phyloP scores from a whole-genome alignment of 2,113 vertebrate genomes.

The Aegotheles bennettii region DNA sequence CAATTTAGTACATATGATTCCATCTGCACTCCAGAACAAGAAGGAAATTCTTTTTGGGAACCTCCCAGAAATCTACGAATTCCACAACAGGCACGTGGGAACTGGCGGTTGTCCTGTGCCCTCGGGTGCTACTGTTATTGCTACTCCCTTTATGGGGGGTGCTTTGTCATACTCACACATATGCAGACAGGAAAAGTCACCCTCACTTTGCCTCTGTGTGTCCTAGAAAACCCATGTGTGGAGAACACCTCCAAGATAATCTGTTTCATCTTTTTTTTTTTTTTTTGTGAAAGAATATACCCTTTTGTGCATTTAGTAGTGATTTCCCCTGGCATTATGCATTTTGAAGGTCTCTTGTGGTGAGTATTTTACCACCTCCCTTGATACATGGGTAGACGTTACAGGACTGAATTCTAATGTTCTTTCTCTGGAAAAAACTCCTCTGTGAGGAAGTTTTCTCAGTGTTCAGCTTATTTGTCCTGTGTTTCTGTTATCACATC shows the following conservation, averaged over 20 bases:
- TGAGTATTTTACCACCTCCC: neutral
- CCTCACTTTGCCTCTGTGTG: neutral
- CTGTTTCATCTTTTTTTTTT: neutral
- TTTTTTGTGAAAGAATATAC: neutral
- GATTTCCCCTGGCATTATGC: neutral
- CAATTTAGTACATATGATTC: constrained; percentile 85
- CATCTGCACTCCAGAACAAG: constrained; percentile 84
- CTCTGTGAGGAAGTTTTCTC: neutral
- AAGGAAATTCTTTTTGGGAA: constrained; percentile 93
- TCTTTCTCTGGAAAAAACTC: neutral
- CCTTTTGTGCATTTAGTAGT: neutral
- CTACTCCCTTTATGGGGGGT: neutral
- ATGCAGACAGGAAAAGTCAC: neutral
- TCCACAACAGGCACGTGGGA: constrained; percentile 84
- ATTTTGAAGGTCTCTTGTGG: neutral
- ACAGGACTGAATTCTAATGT: neutral
- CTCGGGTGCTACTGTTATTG: neutral
- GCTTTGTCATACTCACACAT: neutral
- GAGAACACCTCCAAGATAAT: neutral
- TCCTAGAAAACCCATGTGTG: neutral
- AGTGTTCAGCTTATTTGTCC: neutral
- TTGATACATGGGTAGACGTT: neutral
- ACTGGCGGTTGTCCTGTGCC: neutral
- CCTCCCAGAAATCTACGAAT: constrained; percentile 89
- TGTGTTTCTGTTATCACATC: neutral